Evolutionary conservation across 1,140 invertebrate genomes (phyloP).

Genomic region (Stegodyphus mimosarum): DNA sequence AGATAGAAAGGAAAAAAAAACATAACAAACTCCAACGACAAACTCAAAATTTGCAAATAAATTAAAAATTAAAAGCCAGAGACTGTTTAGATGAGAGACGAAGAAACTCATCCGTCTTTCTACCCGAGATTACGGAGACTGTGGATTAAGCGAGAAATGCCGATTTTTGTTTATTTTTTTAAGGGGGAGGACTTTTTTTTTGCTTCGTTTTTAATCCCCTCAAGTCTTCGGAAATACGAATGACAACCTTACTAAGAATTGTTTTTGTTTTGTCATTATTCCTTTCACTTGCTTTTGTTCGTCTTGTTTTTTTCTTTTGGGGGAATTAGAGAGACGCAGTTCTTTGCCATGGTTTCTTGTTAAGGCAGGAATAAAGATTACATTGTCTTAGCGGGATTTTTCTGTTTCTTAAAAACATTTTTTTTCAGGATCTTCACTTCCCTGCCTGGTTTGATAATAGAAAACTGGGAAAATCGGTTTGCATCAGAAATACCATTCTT

Average conservation of each 20-base stretch:
- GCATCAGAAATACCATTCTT: neutral
- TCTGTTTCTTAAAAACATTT: neutral
- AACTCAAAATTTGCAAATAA: constrained; percentile 20
- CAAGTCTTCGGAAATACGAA: constrained; percentile 11
- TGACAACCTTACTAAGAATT: constrained; percentile 6
- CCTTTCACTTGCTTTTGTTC: neutral
- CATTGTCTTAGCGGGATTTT: constrained; percentile 10
- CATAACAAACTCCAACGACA: constrained; percentile 6
- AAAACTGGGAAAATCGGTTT: neutral
- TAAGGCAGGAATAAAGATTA: constrained; percentile 18
- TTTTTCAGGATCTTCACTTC: neutral
- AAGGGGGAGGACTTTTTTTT: neutral
- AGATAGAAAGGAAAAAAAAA: neutral
- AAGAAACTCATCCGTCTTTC: constrained; percentile 9
- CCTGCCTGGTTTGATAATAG: neutral
- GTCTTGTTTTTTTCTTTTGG: neutral
- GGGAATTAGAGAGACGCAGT: neutral
- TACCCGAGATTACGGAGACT: neutral
- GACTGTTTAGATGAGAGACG: neutral
- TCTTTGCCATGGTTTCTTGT: constrained; percentile 4
- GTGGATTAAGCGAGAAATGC: constrained; percentile 1
- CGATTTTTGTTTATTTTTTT: constrained; percentile 1
- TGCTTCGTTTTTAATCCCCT: neutral
- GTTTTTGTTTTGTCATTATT: constrained; percentile 20
- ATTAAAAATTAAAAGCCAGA: constrained; percentile 18